Conservation (phyloP, 53 echinoderm and acorn worm species). For the Stichopus horrens region DNA sequence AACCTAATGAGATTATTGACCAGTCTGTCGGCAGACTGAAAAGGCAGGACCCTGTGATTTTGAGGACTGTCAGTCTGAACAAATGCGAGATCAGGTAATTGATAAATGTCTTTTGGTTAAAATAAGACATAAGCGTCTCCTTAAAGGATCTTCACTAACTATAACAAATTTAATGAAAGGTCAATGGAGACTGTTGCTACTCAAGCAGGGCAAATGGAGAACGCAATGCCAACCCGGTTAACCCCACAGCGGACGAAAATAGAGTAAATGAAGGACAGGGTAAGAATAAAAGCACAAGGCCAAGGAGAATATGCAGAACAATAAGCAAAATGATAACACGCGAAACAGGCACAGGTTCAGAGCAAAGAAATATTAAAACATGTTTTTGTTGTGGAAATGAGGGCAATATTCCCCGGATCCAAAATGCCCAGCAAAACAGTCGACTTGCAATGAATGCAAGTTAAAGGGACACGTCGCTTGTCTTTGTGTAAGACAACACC, state of each 20-base stretch:
- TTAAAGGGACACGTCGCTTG: constrained; percentile 23
- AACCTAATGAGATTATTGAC: constrained; percentile 15
- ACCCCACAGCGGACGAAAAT: not conserved
- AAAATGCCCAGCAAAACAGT: constrained; percentile 48
- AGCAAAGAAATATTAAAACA: not conserved
- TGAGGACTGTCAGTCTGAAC: not conserved
- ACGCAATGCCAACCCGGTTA: not conserved
- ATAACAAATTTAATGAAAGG: not conserved
- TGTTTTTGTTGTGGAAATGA: constrained; percentile 46
- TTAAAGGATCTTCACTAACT: not conserved
- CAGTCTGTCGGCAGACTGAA: constrained; percentile 44
- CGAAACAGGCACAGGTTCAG: not conserved
- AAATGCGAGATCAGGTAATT: constrained; percentile 49
- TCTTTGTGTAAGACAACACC: too few relatives aligned
- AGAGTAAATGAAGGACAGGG: not conserved
- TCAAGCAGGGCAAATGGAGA: not conserved
- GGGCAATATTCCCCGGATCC: constrained; percentile 38
- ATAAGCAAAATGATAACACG: not conserved
- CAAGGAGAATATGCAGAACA: not conserved
- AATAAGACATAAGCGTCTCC: not conserved
- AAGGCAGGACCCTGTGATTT: constrained; percentile 54
- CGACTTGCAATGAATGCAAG: constrained; percentile 48
- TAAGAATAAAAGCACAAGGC: not conserved
- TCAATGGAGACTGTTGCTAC: not conserved
- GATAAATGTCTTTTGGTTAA: constrained; percentile 51